phyloP scores from a whole-genome alignment of 2,888 invertebrate species.

The Uropetala carovei region DNA sequence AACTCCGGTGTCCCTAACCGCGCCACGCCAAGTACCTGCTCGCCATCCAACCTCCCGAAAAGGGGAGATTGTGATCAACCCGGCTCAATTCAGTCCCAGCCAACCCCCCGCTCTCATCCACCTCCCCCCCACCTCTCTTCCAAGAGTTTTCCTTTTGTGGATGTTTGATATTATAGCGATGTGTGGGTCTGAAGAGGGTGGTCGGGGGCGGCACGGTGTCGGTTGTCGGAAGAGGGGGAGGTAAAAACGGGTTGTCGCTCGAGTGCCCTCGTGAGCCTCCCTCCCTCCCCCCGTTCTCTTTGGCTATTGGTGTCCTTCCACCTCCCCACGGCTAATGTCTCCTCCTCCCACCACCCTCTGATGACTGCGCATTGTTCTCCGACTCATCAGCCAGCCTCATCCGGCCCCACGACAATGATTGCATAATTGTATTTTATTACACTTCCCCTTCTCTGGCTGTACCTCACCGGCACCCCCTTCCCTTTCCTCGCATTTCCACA shows the following conservation, averaged over 20 bases:
- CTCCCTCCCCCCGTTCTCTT: not conserved
- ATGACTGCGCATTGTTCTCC: not conserved
- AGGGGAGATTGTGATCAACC: not conserved
- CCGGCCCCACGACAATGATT: constrained; percentile 44
- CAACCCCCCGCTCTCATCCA: not conserved
- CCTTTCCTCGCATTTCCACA: not conserved
- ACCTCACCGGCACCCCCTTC: not conserved
- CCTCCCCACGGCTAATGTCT: not conserved
- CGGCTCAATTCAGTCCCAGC: not conserved
- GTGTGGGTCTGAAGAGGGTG: not conserved
- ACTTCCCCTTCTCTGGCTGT: not conserved
- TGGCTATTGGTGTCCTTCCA: not conserved
- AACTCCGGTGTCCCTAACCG: not conserved
- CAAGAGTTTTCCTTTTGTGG: not conserved
- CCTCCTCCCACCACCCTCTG: not conserved
- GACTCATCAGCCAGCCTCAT: constrained; percentile 2
- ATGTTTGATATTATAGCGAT: not conserved
- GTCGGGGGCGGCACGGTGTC: too few species aligned
- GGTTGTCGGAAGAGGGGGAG: too few species aligned
- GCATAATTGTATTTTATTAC: constrained; percentile 43
- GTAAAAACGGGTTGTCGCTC: not conserved
- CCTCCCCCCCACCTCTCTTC: too few species aligned
- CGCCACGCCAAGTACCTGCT: not conserved
- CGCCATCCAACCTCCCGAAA: not conserved
- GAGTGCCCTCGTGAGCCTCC: not conserved